phyloP scores from a whole-genome alignment of 1,140 invertebrate species.

The Pseudomyrmex cubaensis region DNA sequence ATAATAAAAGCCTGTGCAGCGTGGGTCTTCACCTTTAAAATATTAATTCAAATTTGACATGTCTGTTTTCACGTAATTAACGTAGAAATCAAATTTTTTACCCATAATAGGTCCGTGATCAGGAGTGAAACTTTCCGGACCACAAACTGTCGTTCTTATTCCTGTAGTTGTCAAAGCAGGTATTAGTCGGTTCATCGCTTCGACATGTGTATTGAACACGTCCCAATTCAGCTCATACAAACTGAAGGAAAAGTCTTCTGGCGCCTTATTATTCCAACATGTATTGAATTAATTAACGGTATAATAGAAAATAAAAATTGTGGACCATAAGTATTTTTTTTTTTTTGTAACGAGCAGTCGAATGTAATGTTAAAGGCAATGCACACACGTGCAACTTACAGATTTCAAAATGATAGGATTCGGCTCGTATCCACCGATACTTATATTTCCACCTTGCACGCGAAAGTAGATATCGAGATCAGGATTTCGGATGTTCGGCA shows the following conservation, averaged over 20 bases:
- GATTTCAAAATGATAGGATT: constrained; percentile 93
- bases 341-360: background rate
- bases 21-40: constrained; percentile 85
- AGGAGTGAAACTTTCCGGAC: constrained; percentile 95
- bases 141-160: constrained; percentile 94
- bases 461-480: constrained; percentile 94
- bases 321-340: background rate
- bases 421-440: constrained; percentile 94
- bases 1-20: constrained; percentile 89
- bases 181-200: constrained; percentile 90
- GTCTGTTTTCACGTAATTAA: constrained; percentile 4
- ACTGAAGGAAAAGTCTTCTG: constrained; percentile 91
- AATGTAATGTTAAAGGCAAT: background rate
- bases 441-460: constrained; percentile 92
- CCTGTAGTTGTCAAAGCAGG: constrained; percentile 90
- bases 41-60: constrained; percentile 12
- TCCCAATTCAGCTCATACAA: constrained; percentile 95
- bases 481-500: constrained; percentile 94
- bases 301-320: background rate
- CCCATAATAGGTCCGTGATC: constrained; percentile 96
- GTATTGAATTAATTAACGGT: background rate
- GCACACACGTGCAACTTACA: constrained; percentile 82
- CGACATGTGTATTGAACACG: constrained; percentile 91
- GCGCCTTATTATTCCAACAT: constrained; percentile 84
- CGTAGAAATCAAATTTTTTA: constrained; percentile 81